A percentile compares a stretch with the other conserved stretches of the same genome.
phyloP scores from a whole-genome alignment of 2,888 invertebrate species.

The Chaetogeoica ovagalla region DNA sequence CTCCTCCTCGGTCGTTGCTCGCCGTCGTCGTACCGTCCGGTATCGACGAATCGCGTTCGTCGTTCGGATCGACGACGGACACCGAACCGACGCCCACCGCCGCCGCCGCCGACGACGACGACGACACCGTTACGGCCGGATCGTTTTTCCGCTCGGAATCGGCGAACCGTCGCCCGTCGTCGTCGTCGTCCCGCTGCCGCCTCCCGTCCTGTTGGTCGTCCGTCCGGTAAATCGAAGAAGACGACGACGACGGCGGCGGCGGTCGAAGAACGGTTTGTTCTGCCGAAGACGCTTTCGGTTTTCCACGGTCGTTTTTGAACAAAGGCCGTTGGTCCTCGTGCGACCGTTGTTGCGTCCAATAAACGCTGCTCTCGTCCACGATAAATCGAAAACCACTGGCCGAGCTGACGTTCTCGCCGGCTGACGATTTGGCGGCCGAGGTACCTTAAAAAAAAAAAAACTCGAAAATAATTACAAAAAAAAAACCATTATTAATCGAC shows the following conservation, averaged over 20 bases:
- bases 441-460: background rate
- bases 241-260: background rate
- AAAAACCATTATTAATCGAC: too few species aligned
- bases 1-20: background rate
- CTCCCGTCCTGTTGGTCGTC: constrained; percentile 19
- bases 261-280: too few species aligned
- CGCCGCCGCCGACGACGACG: too few species aligned
- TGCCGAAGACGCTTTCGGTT: background rate
- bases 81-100: background rate
- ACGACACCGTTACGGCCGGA: too few species aligned
- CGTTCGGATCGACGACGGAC: background rate
- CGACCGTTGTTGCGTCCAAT: constrained; percentile 28
- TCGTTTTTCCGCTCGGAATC: background rate
- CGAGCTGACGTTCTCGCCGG: background rate
- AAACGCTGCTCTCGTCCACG: constrained; percentile 25
- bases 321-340: constrained; percentile 25
- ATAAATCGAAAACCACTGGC: constrained; percentile 1
- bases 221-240: constrained; percentile 15
- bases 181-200: background rate
- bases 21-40: background rate
- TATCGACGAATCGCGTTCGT: background rate
- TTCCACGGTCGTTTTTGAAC: constrained; percentile 36
- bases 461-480: background rate
- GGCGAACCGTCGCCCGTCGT: background rate
- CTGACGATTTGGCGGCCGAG: too few species aligned